Percentiles rank a stretch among this genome's conserved stretches.
Conservation (phyloP, 2,797 vertebrate species). For the Acrocephalus scirpaceus region DNA sequence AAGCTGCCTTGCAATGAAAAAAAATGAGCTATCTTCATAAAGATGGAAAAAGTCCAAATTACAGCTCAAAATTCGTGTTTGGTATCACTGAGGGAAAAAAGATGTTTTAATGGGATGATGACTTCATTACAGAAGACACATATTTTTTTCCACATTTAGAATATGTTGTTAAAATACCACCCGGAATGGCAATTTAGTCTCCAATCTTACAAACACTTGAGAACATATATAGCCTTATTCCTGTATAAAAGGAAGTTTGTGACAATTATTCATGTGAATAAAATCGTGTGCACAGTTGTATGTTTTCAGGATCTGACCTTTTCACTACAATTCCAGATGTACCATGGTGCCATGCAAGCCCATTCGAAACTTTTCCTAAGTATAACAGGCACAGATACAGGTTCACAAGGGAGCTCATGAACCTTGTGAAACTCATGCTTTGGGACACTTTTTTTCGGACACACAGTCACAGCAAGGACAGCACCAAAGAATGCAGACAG, state of each 20-base stretch:
- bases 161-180: background rate
- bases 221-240: background rate
- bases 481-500: background rate
- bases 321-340: background rate
- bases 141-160: constrained; percentile 1
- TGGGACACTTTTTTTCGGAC: background rate
- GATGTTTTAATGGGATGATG: constrained; percentile 46
- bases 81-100: constrained; percentile 38
- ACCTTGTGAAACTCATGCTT: background rate
- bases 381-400: background rate
- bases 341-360: fast-evolving
- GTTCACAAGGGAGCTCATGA: background rate
- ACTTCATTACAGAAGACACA: constrained; percentile 42
- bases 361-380: background rate
- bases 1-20: constrained; percentile 35
- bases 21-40: background rate
- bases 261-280: background rate
- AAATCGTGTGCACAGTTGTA: background rate
- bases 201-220: background rate
- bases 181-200: background rate
- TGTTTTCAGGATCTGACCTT: background rate
- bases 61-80: constrained; percentile 14
- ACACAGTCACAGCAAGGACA: background rate
- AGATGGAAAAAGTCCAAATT: constrained; percentile 42
- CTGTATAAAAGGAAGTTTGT: background rate